A percentile compares a stretch with the other conserved stretches of the same genome.
Evolutionary conservation across 2,113 vertebrate genomes (phyloP).

Genomic region (Carassius gibelio): DNA sequence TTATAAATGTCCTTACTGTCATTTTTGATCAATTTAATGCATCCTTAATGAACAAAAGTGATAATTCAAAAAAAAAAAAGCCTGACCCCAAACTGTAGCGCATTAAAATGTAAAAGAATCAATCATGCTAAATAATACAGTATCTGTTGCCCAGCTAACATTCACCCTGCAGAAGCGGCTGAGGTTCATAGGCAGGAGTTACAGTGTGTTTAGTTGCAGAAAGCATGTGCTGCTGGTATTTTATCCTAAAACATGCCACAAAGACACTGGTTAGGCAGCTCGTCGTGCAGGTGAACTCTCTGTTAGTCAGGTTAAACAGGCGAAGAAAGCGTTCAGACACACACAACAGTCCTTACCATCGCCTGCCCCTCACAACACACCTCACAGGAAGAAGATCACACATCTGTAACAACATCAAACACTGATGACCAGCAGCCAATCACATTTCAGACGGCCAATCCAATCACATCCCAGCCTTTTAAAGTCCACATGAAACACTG

Average conservation of each 20-base stretch:
- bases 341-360: conserved; percentile 86
- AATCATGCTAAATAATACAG: not conserved
- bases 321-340: conserved; percentile 56
- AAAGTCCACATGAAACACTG: not conserved
- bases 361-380: conserved; percentile 84
- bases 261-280: not conserved
- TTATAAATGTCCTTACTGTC: not conserved
- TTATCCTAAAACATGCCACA: conserved; percentile 13
- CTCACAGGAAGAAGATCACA: conserved; percentile 91
- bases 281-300: conserved; percentile 71
- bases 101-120: not conserved
- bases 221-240: conserved; percentile 4
- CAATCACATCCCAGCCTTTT: not conserved
- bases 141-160: not conserved
- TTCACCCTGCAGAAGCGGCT: not conserved
- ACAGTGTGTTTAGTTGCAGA: not conserved
- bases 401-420: conserved; percentile 89
- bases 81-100: not conserved
- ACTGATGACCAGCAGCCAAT: conserved; percentile 27
- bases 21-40: not conserved
- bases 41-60: not conserved
- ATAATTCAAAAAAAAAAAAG: not conserved
- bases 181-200: not conserved
- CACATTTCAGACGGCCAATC: not conserved
- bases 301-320: conserved; percentile 64